Conservation (phyloP, 2,113 vertebrate genomes). For the Lontra canadensis region DNA sequence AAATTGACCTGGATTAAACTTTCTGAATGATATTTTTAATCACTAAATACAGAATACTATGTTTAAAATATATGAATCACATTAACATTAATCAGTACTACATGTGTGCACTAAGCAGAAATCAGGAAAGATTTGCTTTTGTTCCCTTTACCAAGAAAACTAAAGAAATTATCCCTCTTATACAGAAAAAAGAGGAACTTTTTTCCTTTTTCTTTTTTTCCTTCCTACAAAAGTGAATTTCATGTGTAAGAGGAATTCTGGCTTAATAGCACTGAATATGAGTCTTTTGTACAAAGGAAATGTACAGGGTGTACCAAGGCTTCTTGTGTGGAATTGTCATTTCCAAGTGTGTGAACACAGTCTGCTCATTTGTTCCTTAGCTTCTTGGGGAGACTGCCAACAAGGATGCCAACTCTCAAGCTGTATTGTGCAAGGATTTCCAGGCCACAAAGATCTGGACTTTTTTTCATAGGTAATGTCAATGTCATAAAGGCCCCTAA, state of each 20-base stretch:
- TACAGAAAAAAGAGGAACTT: background rate
- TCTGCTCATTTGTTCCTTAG: constrained; percentile 24
- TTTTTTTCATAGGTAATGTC: constrained; percentile 3
- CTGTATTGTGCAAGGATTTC: background rate
- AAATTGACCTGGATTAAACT: constrained; percentile 43
- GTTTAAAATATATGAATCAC: constrained; percentile 32
- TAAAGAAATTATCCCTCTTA: background rate
- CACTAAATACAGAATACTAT: background rate
- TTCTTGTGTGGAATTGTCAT: background rate
- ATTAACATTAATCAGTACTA: constrained; percentile 61
- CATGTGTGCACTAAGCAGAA: constrained; percentile 35
- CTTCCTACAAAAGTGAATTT: constrained; percentile 20
- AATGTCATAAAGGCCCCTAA: background rate
- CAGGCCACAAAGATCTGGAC: background rate
- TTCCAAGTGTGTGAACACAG: constrained; percentile 43
- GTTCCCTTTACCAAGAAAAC: constrained; percentile 16
- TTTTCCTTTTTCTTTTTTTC: background rate
- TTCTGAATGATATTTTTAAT: constrained; percentile 46
- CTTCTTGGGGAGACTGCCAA: constrained; percentile 8
- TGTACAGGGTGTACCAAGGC: background rate
- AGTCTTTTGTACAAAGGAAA: background rate
- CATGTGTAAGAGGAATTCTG: background rate
- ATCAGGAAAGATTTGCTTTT: constrained; percentile 50
- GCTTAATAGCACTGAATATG: background rate
- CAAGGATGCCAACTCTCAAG: background rate